Percentiles rank a stretch among this genome's conserved stretches.
Evolutionary conservation across 2,113 vertebrate species (phyloP).

Genomic region (Saiga tatarica): DNA sequence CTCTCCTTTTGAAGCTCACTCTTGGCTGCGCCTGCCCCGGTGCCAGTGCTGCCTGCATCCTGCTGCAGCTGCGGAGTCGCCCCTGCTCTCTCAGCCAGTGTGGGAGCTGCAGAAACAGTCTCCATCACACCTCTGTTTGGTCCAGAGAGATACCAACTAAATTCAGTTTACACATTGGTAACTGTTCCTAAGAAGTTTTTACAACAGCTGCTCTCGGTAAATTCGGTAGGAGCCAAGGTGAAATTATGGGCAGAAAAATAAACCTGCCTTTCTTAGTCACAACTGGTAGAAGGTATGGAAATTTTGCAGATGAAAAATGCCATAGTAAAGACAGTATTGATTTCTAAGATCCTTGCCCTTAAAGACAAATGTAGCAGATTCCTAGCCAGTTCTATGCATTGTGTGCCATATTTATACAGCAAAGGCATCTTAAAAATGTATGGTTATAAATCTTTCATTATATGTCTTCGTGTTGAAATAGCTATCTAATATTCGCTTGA

Average conservation of each 20-base stretch:
- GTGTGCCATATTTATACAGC: neutral
- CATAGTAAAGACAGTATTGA: neutral
- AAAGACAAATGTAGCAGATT: neutral
- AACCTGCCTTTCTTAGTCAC: neutral
- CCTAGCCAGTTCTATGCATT: neutral
- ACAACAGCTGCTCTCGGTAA: neutral
- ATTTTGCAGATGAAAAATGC: neutral
- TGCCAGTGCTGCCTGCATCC: neutral
- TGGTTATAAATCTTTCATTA: neutral
- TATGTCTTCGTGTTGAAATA: neutral
- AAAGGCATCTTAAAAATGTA: conserved; percentile 22
- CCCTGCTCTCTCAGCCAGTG: no score
- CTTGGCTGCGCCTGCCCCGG: neutral
- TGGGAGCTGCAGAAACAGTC: neutral
- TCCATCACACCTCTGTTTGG: neutral
- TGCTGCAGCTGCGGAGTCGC: rapidly evolving
- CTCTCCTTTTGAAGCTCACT: neutral
- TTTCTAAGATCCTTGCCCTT: neutral
- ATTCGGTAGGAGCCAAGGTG: neutral
- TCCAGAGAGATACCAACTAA: neutral
- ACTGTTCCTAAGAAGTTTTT: neutral
- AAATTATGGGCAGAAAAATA: neutral
- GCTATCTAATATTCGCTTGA: neutral
- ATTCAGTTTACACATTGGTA: neutral
- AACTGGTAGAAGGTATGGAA: neutral